Base-by-base conservation (phyloP, 2,888 invertebrate genomes). In the Mythimna lalbum region DNA sequence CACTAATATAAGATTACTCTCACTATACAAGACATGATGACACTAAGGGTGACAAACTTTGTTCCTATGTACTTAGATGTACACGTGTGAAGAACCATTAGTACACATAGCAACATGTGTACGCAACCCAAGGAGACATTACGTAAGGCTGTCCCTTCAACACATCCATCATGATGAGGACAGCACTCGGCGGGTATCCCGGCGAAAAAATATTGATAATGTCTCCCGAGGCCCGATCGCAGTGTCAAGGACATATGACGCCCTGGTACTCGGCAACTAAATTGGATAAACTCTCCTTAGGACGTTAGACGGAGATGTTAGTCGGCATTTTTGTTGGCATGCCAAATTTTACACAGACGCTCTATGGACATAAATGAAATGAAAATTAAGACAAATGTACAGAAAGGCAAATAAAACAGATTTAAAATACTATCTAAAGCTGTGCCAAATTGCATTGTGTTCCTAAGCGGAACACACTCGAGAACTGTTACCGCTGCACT, bases 121-220 rank as follows among this genome's bases (percentile, higher is more conserved):
- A 33, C 63, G 55, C 47, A 52, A 55, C 78, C 55, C 63, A 56
- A 61, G 50, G 33, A 52, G 36, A 50, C 39, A 61, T 85, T 78
- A 72, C 73, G 59, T 59, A 67, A 75, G 43, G 69, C 36, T 59
- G 68, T 61, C 52, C 61, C 55, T 70, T 72, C 63, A 53, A 75
- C 73, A 68, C 84, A 83, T 84, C 86, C 78, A 83, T 86, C 86
- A 85, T 56, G 63, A 63, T 57, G 69, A 75, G 71, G 75, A 60
- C 63, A 70, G 69, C 63, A 69, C 83, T 83, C 80, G 63, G 36
- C 67, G 66, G 63, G 66, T 60, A 52, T 63, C 56, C 75, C 69
- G 65, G 36, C 67, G 69, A 81, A 86, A 83, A 86, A 83, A 85
- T 81, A 76, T 81, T 76, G 78, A 78, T 81, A 78, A 86, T 76